Evolutionary conservation across 2,113 vertebrate genomes (phyloP), one percentile per base, ranked within the genome.

Genomic region (Sander lucioperca): DNA sequence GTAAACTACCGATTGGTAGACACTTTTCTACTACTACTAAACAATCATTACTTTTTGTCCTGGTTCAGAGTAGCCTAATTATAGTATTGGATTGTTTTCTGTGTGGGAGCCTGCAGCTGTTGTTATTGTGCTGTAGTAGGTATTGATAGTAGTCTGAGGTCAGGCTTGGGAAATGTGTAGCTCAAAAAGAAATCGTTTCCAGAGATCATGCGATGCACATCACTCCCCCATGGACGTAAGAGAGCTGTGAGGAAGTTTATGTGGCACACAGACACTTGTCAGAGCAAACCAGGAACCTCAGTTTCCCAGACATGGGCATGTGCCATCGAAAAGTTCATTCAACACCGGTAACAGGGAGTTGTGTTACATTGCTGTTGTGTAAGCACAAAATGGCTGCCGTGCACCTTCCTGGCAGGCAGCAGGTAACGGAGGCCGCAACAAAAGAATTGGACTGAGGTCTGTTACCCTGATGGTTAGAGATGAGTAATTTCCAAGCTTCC

Each of bases 11-110:
- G 19, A 5, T 47, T 54, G 13, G 53, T 27, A 30, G 66, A 65
- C 51, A 63, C 27, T 53, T 47, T 80, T 76, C 53, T 71, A 51
- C 78, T 61, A 69, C 69, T 63, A 72, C 18, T 71, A 66, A 77
- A 59, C 63, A 77, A 68, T 65, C 54, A 39, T 21, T 70, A 23
- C 1, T 67, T 70, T 77, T 30, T 77, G 79, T 76, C 79, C 86
- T 80, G 79, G 76, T 70, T 81, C 72, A 74, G 63, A 71, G 74
- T 45, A 72, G 45, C 87, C 88, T 89, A 69, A 85, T 85, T 89
- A 62, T 78, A 79, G 36, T 86, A 94, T 92, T 93, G 91, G 87
- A 93, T 91, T 81, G 79, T 91, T 80, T 80, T 85, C 57, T 82
- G 51, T 69, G 50, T 70, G 57, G 57, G 30, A 71, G 86, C 89